Base-by-base conservation (phyloP, 2,113 vertebrate genomes). In the Sarotherodon lohbergeri region DNA sequence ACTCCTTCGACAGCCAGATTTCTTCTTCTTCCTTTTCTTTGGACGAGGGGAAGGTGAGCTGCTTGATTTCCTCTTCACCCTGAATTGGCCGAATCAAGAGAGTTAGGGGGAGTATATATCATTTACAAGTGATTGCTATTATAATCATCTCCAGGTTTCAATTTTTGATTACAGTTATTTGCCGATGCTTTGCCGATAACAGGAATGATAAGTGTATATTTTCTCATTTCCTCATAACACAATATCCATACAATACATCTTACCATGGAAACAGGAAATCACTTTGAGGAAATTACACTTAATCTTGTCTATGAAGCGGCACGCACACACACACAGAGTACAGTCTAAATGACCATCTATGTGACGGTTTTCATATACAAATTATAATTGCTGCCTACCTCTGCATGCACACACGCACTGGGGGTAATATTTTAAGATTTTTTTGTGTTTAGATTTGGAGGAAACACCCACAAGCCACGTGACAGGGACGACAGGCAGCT, bases 1-100 rank as follows among this genome's bases (percentile, higher is more conserved):
- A 92, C 96, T 99, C 90, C 97, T 97, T 87, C 97, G 96, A 89
- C 97, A 98, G 29, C 97, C 94, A 0, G 98, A 98, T 97, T 98
- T 99, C 97, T 99, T 99, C 95, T 99, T 99, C 97, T 99, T 99
- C 90, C 97, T 98, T 95, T 99, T 99, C 96, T 98, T 99, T 83
- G 98, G 98, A 4, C 97, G 98, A 56, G 98, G 98, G 34, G 98
- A 99, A 41, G 95, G 94, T 56, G 98, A 99, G 94, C 97, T 99
- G 97, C 98, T 99, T 2, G 97, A 98, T 95, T 97, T 98, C 82
- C 95, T 96, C 90, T 96, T 96, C 85, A 93, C 80, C 92, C 96
- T 96, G 85, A 90, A 85, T 88, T 56, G 59, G 52, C 22, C 34
- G 19, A 8, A 86, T 19, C 48, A 24, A 56, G 16, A 43, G 6